Base-by-base conservation (phyloP, 2,888 invertebrate genomes). In the Byasa hedistus region DNA sequence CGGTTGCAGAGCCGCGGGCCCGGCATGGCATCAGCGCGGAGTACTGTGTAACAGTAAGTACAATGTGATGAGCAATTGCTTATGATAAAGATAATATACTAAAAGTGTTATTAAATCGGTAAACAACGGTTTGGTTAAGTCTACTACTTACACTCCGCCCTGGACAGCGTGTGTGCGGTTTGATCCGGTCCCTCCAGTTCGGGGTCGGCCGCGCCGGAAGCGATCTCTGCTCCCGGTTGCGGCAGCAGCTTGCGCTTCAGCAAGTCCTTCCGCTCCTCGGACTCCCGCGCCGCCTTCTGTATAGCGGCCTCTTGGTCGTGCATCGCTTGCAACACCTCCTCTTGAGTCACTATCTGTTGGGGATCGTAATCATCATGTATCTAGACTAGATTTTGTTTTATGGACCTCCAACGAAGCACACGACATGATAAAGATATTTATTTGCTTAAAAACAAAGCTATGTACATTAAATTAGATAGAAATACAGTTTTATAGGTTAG, bases 1-100 rank as follows among this genome's bases (percentile, higher is more conserved):
- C 94, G 93, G 83, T 96, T 97, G 70, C 96, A 95, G 27, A 92
- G 78, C 0, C 89, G 81, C 0, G 92, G 91, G 0, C 92, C 92
- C 63, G 83, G 88, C 87, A 90, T 87, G 89, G 93, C 83, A 94
- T 96, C 73, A 93, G 95, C 91, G 93, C 94, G 79, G 92, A 96
- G 77, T 92, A 94, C 91, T 91, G 75, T 55, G 61, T 48, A 15
- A 17, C 1, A 21, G 55, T 51, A 32, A 32, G 7, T 32, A 32
- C 5, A 27, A 32, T 32, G 32, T 10, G 10, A 32, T n/a, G n/a
- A n/a, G n/a, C n/a, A n/a, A n/a, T n/a, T n/a, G n/a, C n/a, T n/a
- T n/a, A n/a, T n/a, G n/a, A n/a, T n/a, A n/a, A n/a, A n/a, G n/a
- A n/a, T n/a, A n/a, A n/a, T n/a, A n/a, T n/a, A n/a, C n/a, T n/a